phyloP scores from a whole-genome alignment of 2,797 vertebrate genomes.

The Clamator glandarius region DNA sequence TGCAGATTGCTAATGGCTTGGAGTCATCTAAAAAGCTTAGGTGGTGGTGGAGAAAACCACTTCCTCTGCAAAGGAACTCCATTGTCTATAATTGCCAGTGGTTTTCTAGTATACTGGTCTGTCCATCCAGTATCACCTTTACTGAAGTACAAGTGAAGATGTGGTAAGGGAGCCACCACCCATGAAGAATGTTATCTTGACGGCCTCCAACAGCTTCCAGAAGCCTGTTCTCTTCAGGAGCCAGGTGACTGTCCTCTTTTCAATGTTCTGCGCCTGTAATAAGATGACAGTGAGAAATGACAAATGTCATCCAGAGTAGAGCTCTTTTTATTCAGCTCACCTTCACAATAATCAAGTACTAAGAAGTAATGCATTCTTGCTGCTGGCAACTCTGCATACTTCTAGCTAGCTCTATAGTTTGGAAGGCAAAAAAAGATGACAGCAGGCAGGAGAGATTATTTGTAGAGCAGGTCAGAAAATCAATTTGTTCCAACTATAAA shows the following conservation, averaged over 20 bases:
- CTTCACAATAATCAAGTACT: neutral
- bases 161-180: neutral
- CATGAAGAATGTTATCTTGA: neutral
- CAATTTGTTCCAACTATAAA: conserved; percentile 41
- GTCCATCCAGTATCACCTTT: neutral
- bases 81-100: neutral
- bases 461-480: conserved; percentile 3
- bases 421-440: neutral
- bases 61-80: neutral
- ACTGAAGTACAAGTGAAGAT: neutral
- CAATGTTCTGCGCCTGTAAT: neutral
- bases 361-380: neutral
- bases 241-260: neutral
- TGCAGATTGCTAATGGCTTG: neutral
- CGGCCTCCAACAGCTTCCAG: neutral
- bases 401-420: neutral
- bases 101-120: neutral
- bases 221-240: neutral
- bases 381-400: neutral
- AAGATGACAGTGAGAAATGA: neutral
- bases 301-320: neutral
- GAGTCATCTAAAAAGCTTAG: neutral
- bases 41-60: neutral
- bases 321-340: neutral
- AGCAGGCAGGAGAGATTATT: neutral